Conservation (phyloP, 2,888 invertebrate genomes). For the Drosophila kanekoi region DNA sequence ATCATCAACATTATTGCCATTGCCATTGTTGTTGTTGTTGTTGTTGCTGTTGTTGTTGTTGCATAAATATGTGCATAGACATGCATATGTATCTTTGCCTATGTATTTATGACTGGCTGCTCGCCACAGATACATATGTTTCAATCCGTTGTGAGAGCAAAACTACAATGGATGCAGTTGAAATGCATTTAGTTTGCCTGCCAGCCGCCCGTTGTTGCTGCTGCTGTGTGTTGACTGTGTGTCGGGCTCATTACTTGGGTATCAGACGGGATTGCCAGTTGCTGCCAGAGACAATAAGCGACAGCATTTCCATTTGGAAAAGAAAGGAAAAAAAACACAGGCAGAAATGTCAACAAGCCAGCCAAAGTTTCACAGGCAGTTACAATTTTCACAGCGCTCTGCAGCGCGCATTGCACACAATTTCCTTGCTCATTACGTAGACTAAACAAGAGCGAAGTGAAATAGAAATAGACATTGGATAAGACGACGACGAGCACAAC, state of each 20-base stretch:
- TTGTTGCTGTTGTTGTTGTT: slow-evolving; percentile 53
- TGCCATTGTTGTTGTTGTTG: slow-evolving; percentile 50
- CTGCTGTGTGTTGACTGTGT: slow-evolving; percentile 12
- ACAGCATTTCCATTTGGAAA: slow-evolving; percentile 34
- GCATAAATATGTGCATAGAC: slow-evolving; percentile 42
- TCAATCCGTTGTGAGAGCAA: slow-evolving; percentile 50
- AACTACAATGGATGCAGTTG: slow-evolving; percentile 49
- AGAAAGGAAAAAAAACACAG: slow-evolving; percentile 40
- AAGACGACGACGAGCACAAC: slow-evolving; percentile 15
- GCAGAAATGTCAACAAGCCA: slow-evolving; percentile 68
- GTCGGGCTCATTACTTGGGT: slow-evolving; percentile 62
- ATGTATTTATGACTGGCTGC: slow-evolving; percentile 31
- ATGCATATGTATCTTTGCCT: slow-evolving; percentile 11
- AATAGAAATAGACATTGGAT: slow-evolving; percentile 47
- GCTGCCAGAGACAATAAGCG: slow-evolving; percentile 49
- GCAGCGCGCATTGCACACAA: slow-evolving; percentile 44
- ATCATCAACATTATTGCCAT: slow-evolving; percentile 73
- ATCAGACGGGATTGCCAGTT: slow-evolving; percentile 62
- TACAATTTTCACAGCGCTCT: slow-evolving; percentile 48
- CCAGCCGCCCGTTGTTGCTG: neutral
- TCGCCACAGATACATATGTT: slow-evolving; percentile 47
- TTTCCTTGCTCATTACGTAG: slow-evolving; percentile 65
- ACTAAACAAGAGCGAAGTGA: slow-evolving; percentile 53
- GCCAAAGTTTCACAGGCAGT: slow-evolving; percentile 61
- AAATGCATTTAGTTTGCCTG: slow-evolving; percentile 60